Evolutionary conservation across 2,888 invertebrate species (phyloP), one percentile per base, ranked within the genome.

Genomic region (Tethea ocularis): DNA sequence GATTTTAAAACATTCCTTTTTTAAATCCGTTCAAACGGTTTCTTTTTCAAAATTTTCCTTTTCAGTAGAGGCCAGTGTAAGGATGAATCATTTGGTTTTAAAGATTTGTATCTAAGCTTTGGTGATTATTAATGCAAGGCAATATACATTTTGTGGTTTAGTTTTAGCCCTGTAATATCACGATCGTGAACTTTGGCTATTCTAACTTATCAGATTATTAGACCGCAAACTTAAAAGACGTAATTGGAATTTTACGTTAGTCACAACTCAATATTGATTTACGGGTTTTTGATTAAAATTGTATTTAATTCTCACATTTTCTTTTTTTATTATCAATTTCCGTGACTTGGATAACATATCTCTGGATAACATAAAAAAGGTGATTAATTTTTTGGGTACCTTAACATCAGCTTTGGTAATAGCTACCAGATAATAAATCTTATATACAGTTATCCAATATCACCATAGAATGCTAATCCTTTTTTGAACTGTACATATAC

Each of bases 51-150:
- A 64, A 67, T 78, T 82, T 82, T 80, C 71, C 69, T 62, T 75
- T 78, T 80, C 77, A 74, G 74, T 60, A 72, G 70, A 74, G 75
- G 72, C 61, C 75, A 33, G 59, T 76, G 74, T 15, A 52, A 56
- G 56, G 58, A 53, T 56, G 57, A 58, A 57, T 24, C 60, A 63
- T 62, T 57, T 26, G 23, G 57, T 54, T 46, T 46, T 51, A 38
- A 59, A 57, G 54, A 57, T 54, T 33, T 41, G 38, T 52, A 38
- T 58, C 58, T 29, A 17, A 53, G 24, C 58, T 33, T 33, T 65
- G 33, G 33, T 29, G 20, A n/a, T 54, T 33, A 69, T 60, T 67
- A 63, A 67, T 63, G 61, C 56, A 63, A 56, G 29, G 29, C 58
- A 57, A 33, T 54, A 38, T 46, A n/a, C 36, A 26, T 58, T n/a